Base-by-base conservation (phyloP, 2,113 vertebrate species). In the Rafetus swinhoei region DNA sequence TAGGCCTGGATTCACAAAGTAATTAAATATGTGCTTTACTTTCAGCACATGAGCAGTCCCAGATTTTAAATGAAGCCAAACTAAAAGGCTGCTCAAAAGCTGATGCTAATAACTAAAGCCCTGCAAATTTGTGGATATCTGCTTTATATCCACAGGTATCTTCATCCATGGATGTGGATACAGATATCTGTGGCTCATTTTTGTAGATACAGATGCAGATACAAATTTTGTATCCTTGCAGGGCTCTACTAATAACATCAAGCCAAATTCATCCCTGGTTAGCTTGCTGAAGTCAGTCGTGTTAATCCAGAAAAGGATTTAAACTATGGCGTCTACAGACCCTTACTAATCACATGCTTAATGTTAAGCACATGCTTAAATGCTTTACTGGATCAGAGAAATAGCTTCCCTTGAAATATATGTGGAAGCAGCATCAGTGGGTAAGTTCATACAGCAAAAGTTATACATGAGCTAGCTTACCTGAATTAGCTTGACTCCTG, bases 321-420 rank as follows among this genome's bases (percentile, higher is more conserved):
- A 91, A 93, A 93, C 53, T 0, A 0, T 91, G 90, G 57, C 91
- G 93, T 92, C 88, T 1, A 0, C 74, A 65, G 62, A 80, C 81
- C 95, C 79, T 79, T 35, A 88, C 91, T 89, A 96, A 86, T 90
- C 86, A 89, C 72, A 84, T 92, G 65, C 85, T 50, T 80, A 74
- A 82, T 60, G n/a, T 87, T 95, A 85, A 87, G n/a, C 72, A 83
- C 85, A 21, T 87, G 55, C 84, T 93, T 74, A 89, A 92, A 62
- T 77, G 91, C 91, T 92, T 95, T 86, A 50, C 80, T 88, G 88
- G 62, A 82, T 74, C 0, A 0, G 87, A 87, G 90, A 92, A 93
- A 65, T 65, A 80, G 16, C 59, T 55, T 90, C 82, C 45, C 59
- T 93, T 85, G 80, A 81, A 87, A 89, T 9, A 57, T 83, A 14